Conservation (phyloP, 2,888 invertebrate species). For the Acanthosepion lycidas region DNA sequence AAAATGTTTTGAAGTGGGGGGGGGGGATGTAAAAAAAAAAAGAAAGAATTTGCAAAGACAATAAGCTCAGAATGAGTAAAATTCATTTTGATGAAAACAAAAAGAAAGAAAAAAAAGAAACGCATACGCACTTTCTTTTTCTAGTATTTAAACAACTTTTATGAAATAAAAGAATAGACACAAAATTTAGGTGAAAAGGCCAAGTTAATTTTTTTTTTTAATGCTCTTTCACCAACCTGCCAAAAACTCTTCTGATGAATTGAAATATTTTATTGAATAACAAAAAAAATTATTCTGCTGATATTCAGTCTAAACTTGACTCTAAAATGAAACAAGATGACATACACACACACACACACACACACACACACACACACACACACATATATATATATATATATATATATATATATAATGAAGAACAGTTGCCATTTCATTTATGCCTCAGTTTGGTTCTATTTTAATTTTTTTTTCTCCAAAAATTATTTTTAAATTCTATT, state of each 20-base stretch:
- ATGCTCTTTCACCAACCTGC: background rate
- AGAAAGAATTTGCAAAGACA: no score
- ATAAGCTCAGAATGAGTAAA: background rate
- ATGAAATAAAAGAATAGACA: background rate
- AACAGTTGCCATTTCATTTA: background rate
- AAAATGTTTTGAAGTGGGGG: background rate
- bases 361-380: background rate
- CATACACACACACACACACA: background rate
- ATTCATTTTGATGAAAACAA: background rate
- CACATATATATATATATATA: background rate
- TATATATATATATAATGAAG: background rate
- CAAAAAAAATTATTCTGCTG: slow-evolving; percentile 24
- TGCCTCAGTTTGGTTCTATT: background rate
- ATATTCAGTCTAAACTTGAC: slow-evolving; percentile 23
- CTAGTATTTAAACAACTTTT: no score
- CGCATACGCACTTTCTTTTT: no score
- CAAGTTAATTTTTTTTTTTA: background rate
- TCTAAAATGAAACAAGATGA: background rate
- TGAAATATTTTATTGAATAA: background rate
- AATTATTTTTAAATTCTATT: background rate
- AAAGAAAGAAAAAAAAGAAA: background rate
- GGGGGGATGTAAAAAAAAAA: background rate
- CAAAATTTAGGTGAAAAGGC: background rate
- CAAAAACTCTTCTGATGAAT: slow-evolving; percentile 33
- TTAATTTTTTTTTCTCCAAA: background rate